Evolutionary conservation across 2,888 invertebrate genomes (phyloP), one percentile per base, ranked within the genome.

Genomic region (Drosophila ustulata): DNA sequence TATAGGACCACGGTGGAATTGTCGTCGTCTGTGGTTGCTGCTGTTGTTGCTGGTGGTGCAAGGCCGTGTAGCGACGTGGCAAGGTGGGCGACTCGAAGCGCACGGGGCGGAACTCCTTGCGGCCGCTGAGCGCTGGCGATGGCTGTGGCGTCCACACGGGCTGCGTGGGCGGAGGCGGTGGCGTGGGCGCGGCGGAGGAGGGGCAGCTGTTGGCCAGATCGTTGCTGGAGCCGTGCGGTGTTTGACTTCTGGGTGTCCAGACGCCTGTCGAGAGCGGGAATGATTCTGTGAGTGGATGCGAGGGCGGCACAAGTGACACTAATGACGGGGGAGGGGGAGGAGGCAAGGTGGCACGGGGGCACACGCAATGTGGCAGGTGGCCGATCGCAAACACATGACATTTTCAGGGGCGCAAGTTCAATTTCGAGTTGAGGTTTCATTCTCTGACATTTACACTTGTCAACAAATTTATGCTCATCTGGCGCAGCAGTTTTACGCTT

Each of bases 131-230:
- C 2, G 94, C 93, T 57, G 97, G 97, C 88, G 96, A 96, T 37
- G 96, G 94, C 82, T 94, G 94, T 9, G 97, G 97, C 30, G 95
- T 95, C 97, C 97, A 97, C 79, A 97, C 93, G 23, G 96, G 95
- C 50, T 94, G 94, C 63, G 95, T 93, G 57, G 95, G 94, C 74
- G 94, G 94, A 82, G 93, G 94, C 68, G 94, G 91, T 18, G 91
- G 90, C 28, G 84, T 78, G 3, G 90, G 90, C 86, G 93, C 87
- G 91, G 93, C 74, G 90, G 92, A 74, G 88, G 92, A 86, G 88
- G 92, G 85, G 91, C 92, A 69, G 90, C 57, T 39, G 41, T 47
- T 52, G 41, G 78, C 74, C 30, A 91, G 65, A 53, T 91, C 86
- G 68, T 79, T 89, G 66, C 71, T 71, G 45, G 92, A 92, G 62